Base-by-base conservation (phyloP, 2,888 invertebrate species). In the Epinotia nisella region DNA sequence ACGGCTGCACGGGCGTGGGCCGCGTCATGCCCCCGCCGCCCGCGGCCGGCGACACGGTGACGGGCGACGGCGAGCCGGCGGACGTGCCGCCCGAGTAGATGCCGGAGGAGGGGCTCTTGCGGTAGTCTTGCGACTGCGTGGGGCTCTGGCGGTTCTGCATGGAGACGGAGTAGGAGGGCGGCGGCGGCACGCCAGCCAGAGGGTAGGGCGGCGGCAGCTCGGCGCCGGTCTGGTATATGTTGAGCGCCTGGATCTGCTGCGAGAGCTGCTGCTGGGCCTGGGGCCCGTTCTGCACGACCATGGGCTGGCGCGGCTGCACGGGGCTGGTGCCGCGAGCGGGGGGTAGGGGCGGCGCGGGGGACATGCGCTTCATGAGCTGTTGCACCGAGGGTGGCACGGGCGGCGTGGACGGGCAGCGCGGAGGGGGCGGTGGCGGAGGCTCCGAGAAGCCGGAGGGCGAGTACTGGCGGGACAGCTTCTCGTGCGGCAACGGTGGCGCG, bases 71-170 rank as follows among this genome's bases (percentile, higher is more conserved):
- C 62, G 97, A 97, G 24, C 97, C 96, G 60, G 97, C 96, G 5
- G 97, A 97, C 10, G 97, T 96, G 49, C 96, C 96, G 49, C 97
- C 97, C 49, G 97, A 97, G 87, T 97, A 97, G 76, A 97, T 96
- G 1, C 97, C 97, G 21, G 97, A 97, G 24, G 97, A 97, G 0
- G 97, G 97, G 82, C 97, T 97, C 89, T 97, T 97, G 61, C 97
- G 94, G 85, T 96, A 96, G 82, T 97, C 97, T 80, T 96, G 96
- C 69, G 96, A 95, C 82, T 96, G 97, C 35, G 97, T 97, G 10
- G 98, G 98, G 81, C 97, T 97, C 85, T 98, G 98, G 15, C 98
- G 95, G 85, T 96, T 97, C 86, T 97, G 97, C 93, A 98, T 96
- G 5, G 97, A 97, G 2, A 96, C 96, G 19, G 97, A 96, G 87